Evolutionary conservation across 2,113 vertebrate species (phyloP).

Genomic region (Gymnogyps californianus): DNA sequence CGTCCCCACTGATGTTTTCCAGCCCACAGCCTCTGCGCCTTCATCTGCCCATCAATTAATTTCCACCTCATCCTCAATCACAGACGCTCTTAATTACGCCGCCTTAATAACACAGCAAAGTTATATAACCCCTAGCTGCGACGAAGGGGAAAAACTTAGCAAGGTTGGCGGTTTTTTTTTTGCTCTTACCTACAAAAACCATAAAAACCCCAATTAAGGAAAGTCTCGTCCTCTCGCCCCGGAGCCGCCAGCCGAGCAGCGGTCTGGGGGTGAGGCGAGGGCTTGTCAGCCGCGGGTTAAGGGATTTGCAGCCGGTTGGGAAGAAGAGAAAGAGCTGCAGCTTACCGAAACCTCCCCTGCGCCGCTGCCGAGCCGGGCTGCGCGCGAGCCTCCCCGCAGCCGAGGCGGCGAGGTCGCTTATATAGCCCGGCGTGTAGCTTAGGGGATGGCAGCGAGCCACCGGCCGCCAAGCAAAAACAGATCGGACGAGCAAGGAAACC

Average conservation of each 20-base stretch:
- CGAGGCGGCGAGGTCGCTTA: slow-evolving; percentile 60
- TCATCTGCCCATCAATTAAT: background rate
- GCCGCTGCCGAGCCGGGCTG: slow-evolving; percentile 28
- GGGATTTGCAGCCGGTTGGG: background rate
- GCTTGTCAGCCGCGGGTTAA: background rate
- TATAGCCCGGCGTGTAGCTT: slow-evolving; percentile 75
- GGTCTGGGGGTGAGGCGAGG: background rate
- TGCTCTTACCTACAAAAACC: background rate
- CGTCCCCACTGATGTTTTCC: background rate
- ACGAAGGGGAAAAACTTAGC: background rate
- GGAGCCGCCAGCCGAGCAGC: background rate
- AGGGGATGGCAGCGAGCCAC: slow-evolving; percentile 73
- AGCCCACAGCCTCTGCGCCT: background rate
- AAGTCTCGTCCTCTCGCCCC: background rate
- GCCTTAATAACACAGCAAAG: background rate
- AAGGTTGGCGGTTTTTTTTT: background rate
- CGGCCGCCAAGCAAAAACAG: slow-evolving; percentile 68
- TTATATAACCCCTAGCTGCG: background rate
- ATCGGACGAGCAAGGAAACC: slow-evolving; percentile 60
- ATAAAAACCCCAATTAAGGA: background rate
- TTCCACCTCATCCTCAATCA: background rate
- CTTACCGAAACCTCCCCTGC: slow-evolving; percentile 47
- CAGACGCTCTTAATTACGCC: background rate
- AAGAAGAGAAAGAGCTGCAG: background rate
- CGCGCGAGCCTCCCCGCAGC: background rate